These are phyloP conservation scores for Ptychodera flava DNA, from an alignment of 35 echinoderm and acorn worm species.

Conservation along the genomic window DNA sequence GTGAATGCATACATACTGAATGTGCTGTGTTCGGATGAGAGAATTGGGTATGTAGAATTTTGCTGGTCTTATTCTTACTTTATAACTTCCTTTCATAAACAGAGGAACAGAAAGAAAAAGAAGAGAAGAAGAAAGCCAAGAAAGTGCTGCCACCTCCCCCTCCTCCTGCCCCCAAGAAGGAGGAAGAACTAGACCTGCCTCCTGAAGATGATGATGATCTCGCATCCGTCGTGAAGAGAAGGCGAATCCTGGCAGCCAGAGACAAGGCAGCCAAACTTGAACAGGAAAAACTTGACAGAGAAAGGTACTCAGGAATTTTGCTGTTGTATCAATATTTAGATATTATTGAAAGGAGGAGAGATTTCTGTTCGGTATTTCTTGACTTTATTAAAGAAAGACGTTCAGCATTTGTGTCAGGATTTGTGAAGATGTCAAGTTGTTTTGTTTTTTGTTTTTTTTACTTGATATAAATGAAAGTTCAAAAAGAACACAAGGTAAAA, in stretches of 20 bases:
- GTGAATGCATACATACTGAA: no score
- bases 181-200: conserved; percentile 16
- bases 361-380: no score
- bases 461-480: no score
- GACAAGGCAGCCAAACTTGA: conserved; percentile 57
- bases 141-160: conserved; percentile 9
- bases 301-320: conserved; percentile 57
- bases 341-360: no score
- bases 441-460: conserved; percentile 16
- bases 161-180: not conserved
- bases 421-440: not conserved
- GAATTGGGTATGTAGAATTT: no score
- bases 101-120: not conserved
- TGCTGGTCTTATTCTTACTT: no score
- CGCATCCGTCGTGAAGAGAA: conserved; percentile 73
- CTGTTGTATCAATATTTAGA: no score
- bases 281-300: conserved; percentile 61
- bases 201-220: conserved; percentile 35
- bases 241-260: conserved; percentile 63
- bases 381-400: no score
- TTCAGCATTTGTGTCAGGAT: not conserved
- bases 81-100: no score
- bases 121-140: conserved; percentile 28
- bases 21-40: no score
- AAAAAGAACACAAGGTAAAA: no score